Conservation (phyloP, 2,888 invertebrate genomes). For the Arrhopalites spinosus region DNA sequence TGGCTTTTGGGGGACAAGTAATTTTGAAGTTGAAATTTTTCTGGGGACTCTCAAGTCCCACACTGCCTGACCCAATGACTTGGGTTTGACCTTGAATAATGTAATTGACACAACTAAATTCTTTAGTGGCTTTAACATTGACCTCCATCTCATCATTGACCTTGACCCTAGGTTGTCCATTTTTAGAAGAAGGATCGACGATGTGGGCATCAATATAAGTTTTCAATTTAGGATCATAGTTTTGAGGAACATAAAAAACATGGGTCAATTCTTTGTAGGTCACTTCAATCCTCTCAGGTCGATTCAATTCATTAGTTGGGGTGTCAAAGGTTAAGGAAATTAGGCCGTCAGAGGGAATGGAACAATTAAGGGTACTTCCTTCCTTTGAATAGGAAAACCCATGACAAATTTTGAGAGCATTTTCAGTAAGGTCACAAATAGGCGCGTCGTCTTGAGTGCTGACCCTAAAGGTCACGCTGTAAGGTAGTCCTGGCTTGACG, state of each 20-base stretch:
- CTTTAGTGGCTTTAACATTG: conserved; percentile 67
- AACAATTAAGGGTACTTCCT: conserved; percentile 63
- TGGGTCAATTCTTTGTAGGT: conserved; percentile 41
- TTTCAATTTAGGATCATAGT: conserved; percentile 17
- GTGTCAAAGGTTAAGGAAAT: conserved; percentile 40
- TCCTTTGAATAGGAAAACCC: conserved; percentile 67
- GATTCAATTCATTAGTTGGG: conserved; percentile 40
- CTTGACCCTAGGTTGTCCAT: neutral
- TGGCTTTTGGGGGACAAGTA: conserved; percentile 70
- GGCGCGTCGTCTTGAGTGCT: conserved; percentile 72
- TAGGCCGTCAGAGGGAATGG: conserved; percentile 69
- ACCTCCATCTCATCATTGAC: neutral
- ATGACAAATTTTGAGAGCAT: conserved; percentile 64
- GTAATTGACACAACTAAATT: conserved; percentile 75
- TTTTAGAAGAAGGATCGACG: conserved; percentile 61
- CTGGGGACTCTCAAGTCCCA: too few relatives aligned
- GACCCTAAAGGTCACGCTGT: conserved; percentile 64
- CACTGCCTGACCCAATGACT: conserved; percentile 73
- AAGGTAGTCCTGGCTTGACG: conserved; percentile 75
- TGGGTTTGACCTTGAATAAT: conserved; percentile 81
- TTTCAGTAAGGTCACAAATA: conserved; percentile 58
- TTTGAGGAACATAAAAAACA: conserved; percentile 37
- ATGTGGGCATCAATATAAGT: conserved; percentile 40
- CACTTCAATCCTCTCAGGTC: conserved; percentile 23
- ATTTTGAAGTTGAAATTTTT: conserved; percentile 27